Evolutionary conservation across 2,797 vertebrate genomes (phyloP), one percentile per base, ranked within the genome.

Genomic region (Leptatherina wallacei): DNA sequence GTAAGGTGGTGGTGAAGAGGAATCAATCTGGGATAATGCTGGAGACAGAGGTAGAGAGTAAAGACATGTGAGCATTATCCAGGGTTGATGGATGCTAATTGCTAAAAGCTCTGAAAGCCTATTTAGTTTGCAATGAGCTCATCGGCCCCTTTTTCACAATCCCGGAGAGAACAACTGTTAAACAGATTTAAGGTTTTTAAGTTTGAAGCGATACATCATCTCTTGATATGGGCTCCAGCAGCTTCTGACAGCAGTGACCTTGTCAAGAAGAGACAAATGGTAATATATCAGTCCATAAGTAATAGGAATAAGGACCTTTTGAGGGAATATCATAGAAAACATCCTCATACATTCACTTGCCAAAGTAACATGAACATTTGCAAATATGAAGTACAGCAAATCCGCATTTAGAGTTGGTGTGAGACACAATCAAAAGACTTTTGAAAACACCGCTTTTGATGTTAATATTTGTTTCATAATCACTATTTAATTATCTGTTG

Each of bases 21-120:
- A 74, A 81, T 78, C 73, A 71, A 71, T 85, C 77, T 77, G 66
- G 57, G 61, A 78, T 58, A 2, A 3, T 65, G 56, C 62, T 64
- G 76, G 18, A 83, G 71, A 77, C 62, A 58, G 62, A 71, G 54
- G 64, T 61, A 78, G 42, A 65, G 60, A 73, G 71, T 64, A 69
- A 73, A 86, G 77, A 82, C 49, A 47, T 73, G 61, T 57, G 68
- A 63, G 66, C 59, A 72, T 79, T 84, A 80, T 68, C 30, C 69
- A 49, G 65, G 59, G 64, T 73, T 88, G 80, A 84, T 77, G 82
- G 83, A 88, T 87, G 71, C 81, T 85, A 87, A 88, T 90, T 88
- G 80, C 76, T 81, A 70, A 88, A 88, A 88, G 74, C 80, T 75
- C 80, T 52, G 51, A 78, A 68, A 87, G 58, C 61, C 47, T 75